Conservation (phyloP, 2,797 vertebrate species). For the Buphagus erythrorhynchus region DNA sequence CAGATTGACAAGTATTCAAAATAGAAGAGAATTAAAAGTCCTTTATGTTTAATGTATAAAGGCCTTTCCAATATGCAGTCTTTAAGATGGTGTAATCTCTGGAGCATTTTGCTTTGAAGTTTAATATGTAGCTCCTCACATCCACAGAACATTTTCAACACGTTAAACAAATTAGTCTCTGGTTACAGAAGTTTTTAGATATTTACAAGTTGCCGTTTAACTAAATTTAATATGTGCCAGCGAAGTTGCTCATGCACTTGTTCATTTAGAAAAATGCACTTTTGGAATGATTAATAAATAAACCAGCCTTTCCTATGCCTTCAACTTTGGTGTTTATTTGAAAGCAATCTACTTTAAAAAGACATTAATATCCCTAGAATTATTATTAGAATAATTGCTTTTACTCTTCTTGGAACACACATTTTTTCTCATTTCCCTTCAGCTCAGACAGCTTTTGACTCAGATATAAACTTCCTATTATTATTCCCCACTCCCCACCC, state of each 20-base stretch:
- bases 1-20: conserved; percentile 69
- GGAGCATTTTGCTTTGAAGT: conserved; percentile 82
- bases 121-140: conserved; percentile 81
- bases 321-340: conserved; percentile 79
- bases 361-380: conserved; percentile 89
- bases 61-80: conserved; percentile 68
- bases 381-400: conserved; percentile 97
- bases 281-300: conserved; percentile 83
- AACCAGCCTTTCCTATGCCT: conserved; percentile 75
- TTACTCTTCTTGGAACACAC: conserved; percentile 85
- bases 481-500: conserved; percentile 76
- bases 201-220: conserved; percentile 82
- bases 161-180: conserved; percentile 85
- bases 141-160: conserved; percentile 81
- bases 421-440: conserved; percentile 92
- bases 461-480: conserved; percentile 90
- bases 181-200: conserved; percentile 83
- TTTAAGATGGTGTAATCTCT: conserved; percentile 79
- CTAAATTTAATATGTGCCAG: conserved; percentile 80
- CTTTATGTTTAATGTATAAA: conserved; percentile 69
- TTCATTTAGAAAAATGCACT: conserved; percentile 79
- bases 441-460: conserved; percentile 88
- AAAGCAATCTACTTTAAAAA: conserved; percentile 91
- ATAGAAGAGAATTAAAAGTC: conserved; percentile 65
- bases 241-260: conserved; percentile 72